Percentiles rank a stretch among this genome's conserved stretches.
Conservation (phyloP, 53 echinoderm and acorn worm species). For the Actinopyga echinites region DNA sequence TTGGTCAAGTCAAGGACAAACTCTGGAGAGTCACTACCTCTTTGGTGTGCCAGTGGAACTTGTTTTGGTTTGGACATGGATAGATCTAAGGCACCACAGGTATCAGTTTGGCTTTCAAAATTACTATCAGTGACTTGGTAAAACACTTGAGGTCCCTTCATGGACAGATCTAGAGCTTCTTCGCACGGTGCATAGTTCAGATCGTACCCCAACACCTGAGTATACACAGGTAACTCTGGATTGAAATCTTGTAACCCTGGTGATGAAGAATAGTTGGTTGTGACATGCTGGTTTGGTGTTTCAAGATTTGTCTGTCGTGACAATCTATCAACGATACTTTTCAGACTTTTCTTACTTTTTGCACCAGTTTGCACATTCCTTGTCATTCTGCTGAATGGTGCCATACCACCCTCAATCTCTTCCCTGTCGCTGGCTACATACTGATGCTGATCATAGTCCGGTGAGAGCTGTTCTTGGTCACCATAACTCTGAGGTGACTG, state of each 20-base stretch:
- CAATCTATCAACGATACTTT: slow-evolving; percentile 41
- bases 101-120: not conserved
- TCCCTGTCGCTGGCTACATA: no score
- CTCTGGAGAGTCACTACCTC: not conserved
- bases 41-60: not conserved
- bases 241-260: not conserved
- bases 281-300: slow-evolving; percentile 9
- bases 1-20: slow-evolving; percentile 34
- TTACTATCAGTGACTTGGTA: not conserved
- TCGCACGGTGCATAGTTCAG: not conserved
- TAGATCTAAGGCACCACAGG: slow-evolving; percentile 38
- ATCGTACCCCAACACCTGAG: not conserved
- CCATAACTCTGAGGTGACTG: no score
- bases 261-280: not conserved
- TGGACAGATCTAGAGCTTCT: slow-evolving; percentile 28
- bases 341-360: slow-evolving; percentile 45
- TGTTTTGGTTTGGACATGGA: not conserved
- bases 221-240: not conserved
- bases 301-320: not conserved
- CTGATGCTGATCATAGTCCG: no score
- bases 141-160: not conserved
- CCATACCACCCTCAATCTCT: no score
- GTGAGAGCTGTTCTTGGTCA: no score
- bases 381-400: no score
- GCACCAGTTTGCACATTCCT: not conserved